Evolutionary conservation across 64 coral and sea anemone genomes (phyloP).

Genomic region (Pocillopora verrucosa): DNA sequence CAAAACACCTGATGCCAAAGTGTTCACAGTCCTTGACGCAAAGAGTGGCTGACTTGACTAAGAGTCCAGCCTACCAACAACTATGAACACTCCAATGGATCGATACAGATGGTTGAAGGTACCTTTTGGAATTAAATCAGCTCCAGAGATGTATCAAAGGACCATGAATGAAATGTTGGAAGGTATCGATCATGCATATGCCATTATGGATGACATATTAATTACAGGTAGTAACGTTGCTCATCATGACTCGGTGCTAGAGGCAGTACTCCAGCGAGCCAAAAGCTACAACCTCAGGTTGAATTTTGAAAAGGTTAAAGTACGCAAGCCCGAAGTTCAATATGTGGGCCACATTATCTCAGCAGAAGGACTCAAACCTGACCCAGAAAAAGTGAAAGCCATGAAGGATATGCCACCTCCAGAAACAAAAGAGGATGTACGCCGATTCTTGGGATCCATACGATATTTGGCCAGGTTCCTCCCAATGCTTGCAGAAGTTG

Average conservation of each 20-base stretch:
- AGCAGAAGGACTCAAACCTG: slow-evolving; percentile 3
- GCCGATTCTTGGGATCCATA: too few species aligned
- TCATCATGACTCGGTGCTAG: too few species aligned
- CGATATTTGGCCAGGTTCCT: too few species aligned
- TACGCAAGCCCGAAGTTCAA: not conserved
- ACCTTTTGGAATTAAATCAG: slow-evolving; percentile 60
- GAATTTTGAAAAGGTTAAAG: not conserved
- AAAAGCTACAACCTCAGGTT: too few species aligned
- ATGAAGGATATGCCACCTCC: too few species aligned
- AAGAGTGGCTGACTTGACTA: slow-evolving; percentile 53
- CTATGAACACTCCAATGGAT: slow-evolving; percentile 61
- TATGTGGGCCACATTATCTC: not conserved
- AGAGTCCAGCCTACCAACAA: slow-evolving; percentile 61
- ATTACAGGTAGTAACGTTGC: too few species aligned
- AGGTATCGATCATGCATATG: too few species aligned
- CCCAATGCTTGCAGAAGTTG: too few species aligned
- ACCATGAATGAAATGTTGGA: slow-evolving; percentile 43
- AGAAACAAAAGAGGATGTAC: too few species aligned
- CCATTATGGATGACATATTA: too few species aligned
- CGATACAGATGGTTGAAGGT: slow-evolving; percentile 64
- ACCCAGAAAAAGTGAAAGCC: too few species aligned
- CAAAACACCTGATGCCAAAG: slow-evolving; percentile 43
- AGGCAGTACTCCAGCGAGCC: too few species aligned
- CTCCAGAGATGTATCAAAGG: slow-evolving; percentile 51
- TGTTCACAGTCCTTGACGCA: slow-evolving; percentile 40